Conservation (phyloP, 2,888 invertebrate genomes). For the Lysandra coridon region DNA sequence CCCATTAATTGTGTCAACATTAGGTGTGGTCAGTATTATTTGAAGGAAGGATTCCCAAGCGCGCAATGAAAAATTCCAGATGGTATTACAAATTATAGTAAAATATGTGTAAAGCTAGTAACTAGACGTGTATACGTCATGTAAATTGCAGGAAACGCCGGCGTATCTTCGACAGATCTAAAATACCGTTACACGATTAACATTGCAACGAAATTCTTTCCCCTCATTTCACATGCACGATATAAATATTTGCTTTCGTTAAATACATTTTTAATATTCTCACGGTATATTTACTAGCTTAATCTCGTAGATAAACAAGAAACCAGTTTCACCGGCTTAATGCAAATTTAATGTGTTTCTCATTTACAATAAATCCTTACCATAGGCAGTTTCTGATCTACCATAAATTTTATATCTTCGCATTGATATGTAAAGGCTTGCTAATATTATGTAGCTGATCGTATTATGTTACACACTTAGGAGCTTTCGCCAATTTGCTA, state of each 20-base stretch:
- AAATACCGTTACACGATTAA: constrained; percentile 27
- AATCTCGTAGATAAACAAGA: constrained; percentile 24
- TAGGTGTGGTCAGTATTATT: not conserved
- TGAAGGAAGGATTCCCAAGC: not conserved
- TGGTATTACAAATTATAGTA: not conserved
- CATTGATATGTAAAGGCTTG: not conserved
- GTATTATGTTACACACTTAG: not conserved
- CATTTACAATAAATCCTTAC: constrained; percentile 24
- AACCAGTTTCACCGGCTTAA: constrained; percentile 26
- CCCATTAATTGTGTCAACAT: not conserved
- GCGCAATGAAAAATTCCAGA: not conserved
- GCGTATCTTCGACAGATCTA: constrained; percentile 8
- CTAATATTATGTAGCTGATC: not conserved
- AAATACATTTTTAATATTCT: constrained; percentile 25
- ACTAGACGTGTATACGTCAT: not conserved
- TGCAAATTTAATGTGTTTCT: constrained; percentile 27
- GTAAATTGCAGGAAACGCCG: constrained; percentile 24
- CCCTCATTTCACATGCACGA: constrained; percentile 33
- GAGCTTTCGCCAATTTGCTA: not conserved
- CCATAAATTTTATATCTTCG: not conserved
- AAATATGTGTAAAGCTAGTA: not conserved
- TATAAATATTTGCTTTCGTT: constrained; percentile 43
- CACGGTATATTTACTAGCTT: constrained; percentile 15
- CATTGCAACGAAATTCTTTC: constrained; percentile 25
- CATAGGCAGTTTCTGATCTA: constrained; percentile 10